Evolutionary conservation across 64 coral and sea anemone species (phyloP), one percentile per base, ranked within the genome.

Genomic region (Anthopleura sola): DNA sequence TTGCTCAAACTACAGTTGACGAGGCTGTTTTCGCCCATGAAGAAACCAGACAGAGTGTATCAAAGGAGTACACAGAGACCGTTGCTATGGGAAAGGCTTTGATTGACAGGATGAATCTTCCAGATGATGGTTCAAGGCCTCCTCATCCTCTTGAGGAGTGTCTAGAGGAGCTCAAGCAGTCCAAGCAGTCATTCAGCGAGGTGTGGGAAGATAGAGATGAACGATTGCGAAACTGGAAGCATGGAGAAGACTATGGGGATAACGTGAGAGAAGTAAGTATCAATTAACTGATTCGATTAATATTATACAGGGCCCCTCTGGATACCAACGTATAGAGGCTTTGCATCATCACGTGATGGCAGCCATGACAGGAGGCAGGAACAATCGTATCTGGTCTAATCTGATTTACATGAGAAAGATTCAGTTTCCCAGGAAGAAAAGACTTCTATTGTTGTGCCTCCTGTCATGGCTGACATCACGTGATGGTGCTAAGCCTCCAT

Each of bases 81-180:
- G 90, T 96, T 83, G 90, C 90, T 40, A 95, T 95, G 93, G 86
- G 80, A 29, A 78, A 79, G 83, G 89, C 93, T 20, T 85, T 95
- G 89, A 88, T 95, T 78, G 88, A 91, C 56, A 95, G 93, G 82
- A 90, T 95, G 93, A 80, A 91, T 31, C 77, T 95, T n/a, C 46
- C 89, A 29, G 85, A 78, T 23, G 47, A 75, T n/a, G 85, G 37
- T 3, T 66, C 75, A 68, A 75, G 87, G 44, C 62, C 82, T 83
- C 90, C 87, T 16, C 94, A 95, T 83, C 95, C 92, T 33, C 69
- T 98, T 20, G 92, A 94, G 54, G 96, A 98, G 32, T 92, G 86
- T 56, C 60, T 98, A 23, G 33, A 38, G n/a, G 86, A 91, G 50
- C 81, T 98, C 17, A 87, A 94, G 55, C 87, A 91, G 34, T 84